These are phyloP conservation scores for Drosophila mettleri DNA, from an alignment of 2,888 invertebrate species.

Conservation along the genomic window DNA sequence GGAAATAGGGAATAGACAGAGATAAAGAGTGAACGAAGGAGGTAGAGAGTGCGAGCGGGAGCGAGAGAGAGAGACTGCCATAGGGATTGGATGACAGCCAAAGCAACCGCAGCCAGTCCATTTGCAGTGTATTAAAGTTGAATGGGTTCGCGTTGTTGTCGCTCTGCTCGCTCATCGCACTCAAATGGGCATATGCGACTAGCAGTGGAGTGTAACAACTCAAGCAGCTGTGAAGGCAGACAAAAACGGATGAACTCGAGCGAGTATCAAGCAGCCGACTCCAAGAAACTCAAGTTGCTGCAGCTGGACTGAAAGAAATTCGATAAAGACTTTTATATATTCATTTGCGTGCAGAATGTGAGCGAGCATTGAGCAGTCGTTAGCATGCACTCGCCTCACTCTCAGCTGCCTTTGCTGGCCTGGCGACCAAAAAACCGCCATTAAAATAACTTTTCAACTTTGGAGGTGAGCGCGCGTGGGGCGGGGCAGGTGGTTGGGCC, in stretches of 20 bases:
- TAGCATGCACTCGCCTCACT: neutral
- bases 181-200: neutral
- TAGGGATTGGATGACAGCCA: slow-evolving; percentile 26
- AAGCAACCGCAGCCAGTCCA: slow-evolving; percentile 42
- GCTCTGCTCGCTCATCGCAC: neutral
- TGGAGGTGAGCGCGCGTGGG: slow-evolving; percentile 10
- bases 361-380: slow-evolving; percentile 3
- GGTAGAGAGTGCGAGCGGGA: neutral
- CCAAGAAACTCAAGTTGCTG: neutral
- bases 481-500: neutral
- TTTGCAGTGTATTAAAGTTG: slow-evolving; percentile 52
- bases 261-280: neutral
- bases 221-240: neutral
- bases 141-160: slow-evolving; percentile 30
- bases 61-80: no score
- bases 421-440: slow-evolving; percentile 54
- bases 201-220: no score
- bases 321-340: no score
- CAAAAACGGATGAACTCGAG: neutral
- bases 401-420: slow-evolving; percentile 12
- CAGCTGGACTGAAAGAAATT: neutral
- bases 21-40: neutral
- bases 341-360: neutral
- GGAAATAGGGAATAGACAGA: neutral
- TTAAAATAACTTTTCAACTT: slow-evolving; percentile 62